These are phyloP conservation scores for Leiothrix lutea DNA, from an alignment of 2,113 vertebrate genomes.

Conservation along the genomic window DNA sequence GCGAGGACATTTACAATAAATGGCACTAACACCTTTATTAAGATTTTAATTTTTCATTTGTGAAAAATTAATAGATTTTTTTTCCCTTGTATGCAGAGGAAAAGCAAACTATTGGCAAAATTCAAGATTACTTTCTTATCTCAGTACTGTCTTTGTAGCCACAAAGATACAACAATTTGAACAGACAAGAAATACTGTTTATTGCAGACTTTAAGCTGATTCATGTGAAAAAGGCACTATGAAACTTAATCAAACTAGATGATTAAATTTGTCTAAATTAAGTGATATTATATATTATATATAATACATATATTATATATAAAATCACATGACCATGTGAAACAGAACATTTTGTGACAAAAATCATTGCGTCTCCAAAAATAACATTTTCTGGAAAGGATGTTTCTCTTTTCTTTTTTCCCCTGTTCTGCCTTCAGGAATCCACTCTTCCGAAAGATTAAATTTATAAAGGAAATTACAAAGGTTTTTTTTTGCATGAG, in stretches of 20 bases:
- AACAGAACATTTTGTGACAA: slow-evolving; percentile 69
- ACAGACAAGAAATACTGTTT: slow-evolving; percentile 80
- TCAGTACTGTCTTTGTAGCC: not conserved
- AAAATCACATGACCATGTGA: slow-evolving; percentile 60
- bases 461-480: slow-evolving; percentile 32
- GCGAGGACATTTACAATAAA: slow-evolving; percentile 9
- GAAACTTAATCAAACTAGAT: slow-evolving; percentile 79
- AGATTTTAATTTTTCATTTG: slow-evolving; percentile 5
- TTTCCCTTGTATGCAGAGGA: not conserved
- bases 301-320: slow-evolving; percentile 67
- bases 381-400: slow-evolving; percentile 58
- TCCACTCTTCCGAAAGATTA: slow-evolving; percentile 52
- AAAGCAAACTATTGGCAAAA: slow-evolving; percentile 35
- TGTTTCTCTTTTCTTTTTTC: not conserved
- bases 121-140: not conserved
- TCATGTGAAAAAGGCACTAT: slow-evolving; percentile 87
- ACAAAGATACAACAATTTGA: slow-evolving; percentile 61
- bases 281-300: slow-evolving; percentile 70
- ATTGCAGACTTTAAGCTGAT: slow-evolving; percentile 85
- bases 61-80: slow-evolving; percentile 31
- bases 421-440: slow-evolving; percentile 19
- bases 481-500: slow-evolving; percentile 23
- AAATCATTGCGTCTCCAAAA: slow-evolving; percentile 68
- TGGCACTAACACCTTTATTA: slow-evolving; percentile 62
- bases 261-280: slow-evolving; percentile 73